A percentile compares a stretch with the other conserved stretches of the same genome.
Evolutionary conservation across 2,888 invertebrate species (phyloP).

Genomic region (Cephalotes varians): DNA sequence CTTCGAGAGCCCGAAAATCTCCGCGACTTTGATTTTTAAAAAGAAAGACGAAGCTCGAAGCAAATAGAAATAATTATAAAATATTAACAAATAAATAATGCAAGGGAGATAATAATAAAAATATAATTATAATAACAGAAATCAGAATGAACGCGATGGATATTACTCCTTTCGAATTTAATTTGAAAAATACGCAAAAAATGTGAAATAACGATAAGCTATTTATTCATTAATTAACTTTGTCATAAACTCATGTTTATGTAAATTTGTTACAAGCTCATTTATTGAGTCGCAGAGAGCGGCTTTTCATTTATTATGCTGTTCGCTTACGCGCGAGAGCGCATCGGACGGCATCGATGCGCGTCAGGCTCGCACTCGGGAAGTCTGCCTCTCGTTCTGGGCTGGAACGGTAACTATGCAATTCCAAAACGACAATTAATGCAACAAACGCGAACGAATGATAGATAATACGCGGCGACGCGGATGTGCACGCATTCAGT

Average conservation of each 20-base stretch:
- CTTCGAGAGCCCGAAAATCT: not conserved
- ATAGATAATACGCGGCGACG: slow-evolving; percentile 51
- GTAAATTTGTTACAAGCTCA: not conserved
- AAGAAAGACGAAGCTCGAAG: not conserved
- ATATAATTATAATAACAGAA: not conserved
- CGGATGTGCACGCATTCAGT: slow-evolving; percentile 49
- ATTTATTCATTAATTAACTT: not conserved
- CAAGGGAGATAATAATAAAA: not conserved
- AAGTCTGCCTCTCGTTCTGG: slow-evolving; percentile 5
- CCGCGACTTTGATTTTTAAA: not conserved
- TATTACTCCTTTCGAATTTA: not conserved
- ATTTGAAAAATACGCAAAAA: not conserved
- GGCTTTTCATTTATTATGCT: slow-evolving; percentile 45
- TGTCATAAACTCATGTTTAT: not conserved
- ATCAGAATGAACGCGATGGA: not conserved
- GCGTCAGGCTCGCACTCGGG: not conserved
- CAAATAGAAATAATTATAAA: slow-evolving; percentile 13
- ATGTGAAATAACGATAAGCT: not conserved
- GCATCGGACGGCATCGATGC: not conserved
- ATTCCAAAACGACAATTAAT: slow-evolving; percentile 74
- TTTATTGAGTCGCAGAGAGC: not conserved
- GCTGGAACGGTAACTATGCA: slow-evolving; percentile 58
- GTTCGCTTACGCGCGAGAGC: slow-evolving; percentile 2
- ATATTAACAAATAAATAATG: not conserved
- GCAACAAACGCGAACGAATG: slow-evolving; percentile 69